Base-by-base conservation (phyloP, 2,113 vertebrate species). In the Mola mola region DNA sequence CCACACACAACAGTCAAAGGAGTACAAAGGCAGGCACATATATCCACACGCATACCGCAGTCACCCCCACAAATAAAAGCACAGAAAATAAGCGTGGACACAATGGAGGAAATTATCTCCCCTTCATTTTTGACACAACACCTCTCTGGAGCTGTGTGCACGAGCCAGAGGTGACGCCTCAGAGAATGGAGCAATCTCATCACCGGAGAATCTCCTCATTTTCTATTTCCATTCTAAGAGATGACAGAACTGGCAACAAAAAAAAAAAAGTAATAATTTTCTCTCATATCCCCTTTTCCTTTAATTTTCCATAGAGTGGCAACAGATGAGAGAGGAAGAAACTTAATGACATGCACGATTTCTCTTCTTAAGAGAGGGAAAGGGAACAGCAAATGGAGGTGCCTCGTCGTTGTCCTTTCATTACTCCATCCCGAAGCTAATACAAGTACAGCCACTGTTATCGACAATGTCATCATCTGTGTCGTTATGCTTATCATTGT, bases 171-270 rank as follows among this genome's bases (percentile, higher is more conserved):
- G 74, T 72, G 76, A 83, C 26, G 24, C 58, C 61, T 64, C 20
- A 29, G 41, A 76, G 81, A 74, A 72, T 25, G 60, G 66, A 60
- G 40, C 56, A 41, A 62, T 84, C 78, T 85, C 75, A 86, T 86
- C 77, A 69, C 65, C 21, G 13, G 55, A 71, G 68, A 82, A 50
- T 61, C 81, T 71, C 44, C 63, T 71, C 58, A 44, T 69, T 79
- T 75, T 77, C 58, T 26, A 66, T 85, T 75, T 73, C 66, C 38
- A 75, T 46, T 73, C 10, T 8, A n/a, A n/a, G n/a, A n/a, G n/a
- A n/a, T n/a, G n/a, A n/a, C n/a, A n/a, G n/a, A n/a, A n/a, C n/a
- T n/a, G n/a, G n/a, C n/a, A n/a, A n/a, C n/a, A n/a, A n/a, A n/a
- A n/a, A n/a, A 55, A 53, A 36, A 66, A 37, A 48, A 75, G 66